phyloP scores from a whole-genome alignment of 2,797 vertebrate genomes.

The Acipenser transmontanus region DNA sequence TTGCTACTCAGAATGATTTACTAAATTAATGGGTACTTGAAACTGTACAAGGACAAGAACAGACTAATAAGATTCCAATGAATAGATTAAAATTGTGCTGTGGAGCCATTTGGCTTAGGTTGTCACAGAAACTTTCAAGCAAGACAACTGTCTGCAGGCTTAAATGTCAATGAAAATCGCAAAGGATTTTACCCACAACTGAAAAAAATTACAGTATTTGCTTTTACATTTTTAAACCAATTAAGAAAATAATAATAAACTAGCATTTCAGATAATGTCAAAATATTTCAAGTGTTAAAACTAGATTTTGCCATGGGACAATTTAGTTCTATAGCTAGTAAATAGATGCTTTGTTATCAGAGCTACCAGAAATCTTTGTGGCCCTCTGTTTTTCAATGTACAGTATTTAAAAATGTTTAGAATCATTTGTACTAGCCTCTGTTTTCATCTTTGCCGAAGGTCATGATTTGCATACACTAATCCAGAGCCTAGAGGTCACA shows the following conservation, averaged over 20 bases:
- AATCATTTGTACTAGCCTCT: conserved; percentile 31
- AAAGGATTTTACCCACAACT: too few relatives aligned
- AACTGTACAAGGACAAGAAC: conserved; percentile 80
- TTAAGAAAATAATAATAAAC: too few relatives aligned
- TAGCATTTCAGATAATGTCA: too few relatives aligned
- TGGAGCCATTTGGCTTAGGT: conserved; percentile 48
- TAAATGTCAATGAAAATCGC: too few relatives aligned
- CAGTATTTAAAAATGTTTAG: conserved; percentile 48
- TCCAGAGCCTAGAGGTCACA: conserved; percentile 38
- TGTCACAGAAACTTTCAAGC: conserved; percentile 49
- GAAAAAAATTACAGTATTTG: too few relatives aligned
- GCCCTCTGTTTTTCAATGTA: conserved; percentile 26
- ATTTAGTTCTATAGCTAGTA: too few relatives aligned
- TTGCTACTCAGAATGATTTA: conserved; percentile 89
- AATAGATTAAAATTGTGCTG: conserved; percentile 54
- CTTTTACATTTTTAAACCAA: too few relatives aligned
- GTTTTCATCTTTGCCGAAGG: conserved; percentile 45
- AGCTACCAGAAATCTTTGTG: background rate
- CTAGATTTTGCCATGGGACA: too few relatives aligned
- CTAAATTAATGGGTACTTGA: conserved; percentile 92
- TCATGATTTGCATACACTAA: conserved; percentile 32
- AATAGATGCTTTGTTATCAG: background rate
- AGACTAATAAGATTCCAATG: conserved; percentile 74
- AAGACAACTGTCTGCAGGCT: conserved; percentile 21
- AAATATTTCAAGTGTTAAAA: too few relatives aligned